Conservation (phyloP, 2,797 vertebrate genomes). For the Clarias laeviceps region DNA sequence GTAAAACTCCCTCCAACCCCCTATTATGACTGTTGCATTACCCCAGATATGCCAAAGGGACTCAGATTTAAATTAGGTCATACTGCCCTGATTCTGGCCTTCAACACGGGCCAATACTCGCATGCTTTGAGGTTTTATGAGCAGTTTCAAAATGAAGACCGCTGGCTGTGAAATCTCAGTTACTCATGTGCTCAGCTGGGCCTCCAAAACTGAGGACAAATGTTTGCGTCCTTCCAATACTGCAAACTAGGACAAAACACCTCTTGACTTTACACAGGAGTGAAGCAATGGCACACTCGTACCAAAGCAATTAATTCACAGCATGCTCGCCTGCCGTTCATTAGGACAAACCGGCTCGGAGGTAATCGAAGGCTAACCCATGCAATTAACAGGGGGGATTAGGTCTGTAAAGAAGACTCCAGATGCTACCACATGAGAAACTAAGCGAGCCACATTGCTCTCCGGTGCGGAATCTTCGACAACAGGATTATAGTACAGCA, state of each 20-base stretch:
- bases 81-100: slow-evolving; percentile 32
- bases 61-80: slow-evolving; percentile 37
- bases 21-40: slow-evolving; percentile 26
- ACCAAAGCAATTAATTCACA: slow-evolving; percentile 60
- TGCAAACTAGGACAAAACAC: slow-evolving; percentile 49
- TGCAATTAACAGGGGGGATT: slow-evolving; percentile 56
- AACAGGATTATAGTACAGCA: slow-evolving; percentile 12
- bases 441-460: slow-evolving; percentile 9
- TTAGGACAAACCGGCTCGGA: slow-evolving; percentile 54
- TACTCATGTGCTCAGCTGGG: slow-evolving; percentile 41
- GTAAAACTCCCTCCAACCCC: not conserved
- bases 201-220: slow-evolving; percentile 39
- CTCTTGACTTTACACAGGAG: slow-evolving; percentile 48
- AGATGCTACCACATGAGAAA: slow-evolving; percentile 48
- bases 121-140: slow-evolving; percentile 49
- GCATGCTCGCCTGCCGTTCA: slow-evolving; percentile 53
- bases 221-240: slow-evolving; percentile 43
- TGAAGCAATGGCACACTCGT: slow-evolving; percentile 45
- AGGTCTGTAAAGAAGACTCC: slow-evolving; percentile 50
- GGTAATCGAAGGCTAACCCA: slow-evolving; percentile 56
- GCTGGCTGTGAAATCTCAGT: slow-evolving; percentile 42
- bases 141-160: slow-evolving; percentile 41
- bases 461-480: slow-evolving; percentile 11
- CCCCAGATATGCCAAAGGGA: slow-evolving; percentile 13
- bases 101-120: slow-evolving; percentile 22